Conservation (phyloP, 2,113 vertebrate genomes). For the Saccopteryx bilineata region DNA sequence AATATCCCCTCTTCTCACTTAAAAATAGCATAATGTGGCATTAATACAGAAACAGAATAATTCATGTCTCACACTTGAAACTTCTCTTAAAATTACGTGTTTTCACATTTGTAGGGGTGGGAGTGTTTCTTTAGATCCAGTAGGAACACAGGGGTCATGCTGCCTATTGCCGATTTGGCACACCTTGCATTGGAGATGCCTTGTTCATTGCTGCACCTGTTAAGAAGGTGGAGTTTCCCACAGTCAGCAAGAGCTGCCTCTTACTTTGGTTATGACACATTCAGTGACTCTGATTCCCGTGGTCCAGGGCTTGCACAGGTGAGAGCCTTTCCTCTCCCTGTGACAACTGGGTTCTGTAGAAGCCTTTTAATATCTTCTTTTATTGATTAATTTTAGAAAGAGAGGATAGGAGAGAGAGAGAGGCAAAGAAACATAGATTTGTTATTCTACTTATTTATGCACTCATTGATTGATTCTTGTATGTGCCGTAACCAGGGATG, state of each 20-base stretch:
- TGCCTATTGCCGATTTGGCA: neutral
- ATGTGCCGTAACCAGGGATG: too few species aligned
- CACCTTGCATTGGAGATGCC: neutral
- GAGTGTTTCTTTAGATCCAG: neutral
- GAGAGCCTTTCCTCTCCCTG: neutral
- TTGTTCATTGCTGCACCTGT: neutral
- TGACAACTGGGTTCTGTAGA: neutral
- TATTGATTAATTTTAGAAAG: too few species aligned
- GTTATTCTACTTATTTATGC: too few species aligned
- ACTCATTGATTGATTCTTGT: too few species aligned
- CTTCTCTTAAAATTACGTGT: neutral
- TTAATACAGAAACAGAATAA: neutral
- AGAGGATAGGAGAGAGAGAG: too few species aligned
- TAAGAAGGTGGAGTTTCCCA: neutral
- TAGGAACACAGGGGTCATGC: neutral
- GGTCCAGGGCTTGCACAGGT: neutral
- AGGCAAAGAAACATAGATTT: too few species aligned
- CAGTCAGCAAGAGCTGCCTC: neutral
- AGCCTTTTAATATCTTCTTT: neutral
- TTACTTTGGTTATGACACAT: neutral
- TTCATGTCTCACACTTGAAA: neutral
- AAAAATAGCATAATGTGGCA: neutral
- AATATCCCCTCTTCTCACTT: too few species aligned
- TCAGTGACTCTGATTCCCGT: neutral
- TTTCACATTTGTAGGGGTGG: neutral